These are phyloP conservation scores for Zalophus californianus DNA, from an alignment of 2,797 vertebrate genomes.

Conservation along the genomic window DNA sequence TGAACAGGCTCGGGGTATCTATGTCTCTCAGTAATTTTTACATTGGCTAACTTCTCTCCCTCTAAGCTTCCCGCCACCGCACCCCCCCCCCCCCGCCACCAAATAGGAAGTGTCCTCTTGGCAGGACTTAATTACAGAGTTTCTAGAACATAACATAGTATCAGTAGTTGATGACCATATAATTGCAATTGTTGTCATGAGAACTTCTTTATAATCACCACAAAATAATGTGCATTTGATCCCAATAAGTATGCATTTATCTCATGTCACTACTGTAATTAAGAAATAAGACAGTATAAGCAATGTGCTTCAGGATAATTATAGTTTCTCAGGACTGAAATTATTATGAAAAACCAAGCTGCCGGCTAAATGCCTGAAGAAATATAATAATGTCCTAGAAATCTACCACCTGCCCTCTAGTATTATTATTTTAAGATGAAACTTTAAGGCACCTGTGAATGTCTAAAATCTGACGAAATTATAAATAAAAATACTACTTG, in stretches of 20 bases:
- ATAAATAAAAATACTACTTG: not conserved
- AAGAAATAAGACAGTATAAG: slow-evolving; percentile 44
- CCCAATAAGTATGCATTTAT: slow-evolving; percentile 40
- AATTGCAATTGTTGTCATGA: slow-evolving; percentile 53
- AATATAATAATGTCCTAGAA: not conserved
- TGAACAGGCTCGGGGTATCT: not conserved
- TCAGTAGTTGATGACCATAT: not conserved
- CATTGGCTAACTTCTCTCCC: not conserved
- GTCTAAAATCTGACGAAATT: not conserved
- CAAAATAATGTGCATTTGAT: slow-evolving; percentile 44
- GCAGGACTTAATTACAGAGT: slow-evolving; percentile 58
- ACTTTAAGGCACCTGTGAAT: not conserved
- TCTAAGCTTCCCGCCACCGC: not conserved
- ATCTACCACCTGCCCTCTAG: not conserved
- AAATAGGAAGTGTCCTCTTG: not conserved
- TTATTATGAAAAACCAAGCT: not conserved
- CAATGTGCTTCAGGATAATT: slow-evolving; percentile 1
- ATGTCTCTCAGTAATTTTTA: not conserved
- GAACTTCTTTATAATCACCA: slow-evolving; percentile 49
- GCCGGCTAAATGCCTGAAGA: not conserved
- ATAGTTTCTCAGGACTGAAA: not conserved
- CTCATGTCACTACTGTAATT: slow-evolving; percentile 37
- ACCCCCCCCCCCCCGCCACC: not conserved
- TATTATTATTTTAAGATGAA: not conserved
- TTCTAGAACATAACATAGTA: slow-evolving; percentile 26